Evolutionary conservation across 2,113 vertebrate genomes (phyloP).

Genomic region (Salvelinus alpinus): DNA sequence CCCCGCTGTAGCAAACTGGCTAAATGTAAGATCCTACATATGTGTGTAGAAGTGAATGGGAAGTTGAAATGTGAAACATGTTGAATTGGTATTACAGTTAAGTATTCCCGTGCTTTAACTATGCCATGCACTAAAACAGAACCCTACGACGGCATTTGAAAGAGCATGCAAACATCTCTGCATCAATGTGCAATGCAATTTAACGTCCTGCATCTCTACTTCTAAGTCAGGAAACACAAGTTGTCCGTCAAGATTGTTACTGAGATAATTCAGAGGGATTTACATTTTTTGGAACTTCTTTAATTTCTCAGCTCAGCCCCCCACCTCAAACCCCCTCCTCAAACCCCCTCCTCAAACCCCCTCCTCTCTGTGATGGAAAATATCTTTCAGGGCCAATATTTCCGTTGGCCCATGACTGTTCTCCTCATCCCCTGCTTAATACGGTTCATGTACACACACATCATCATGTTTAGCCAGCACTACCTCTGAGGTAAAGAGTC

Average conservation of each 20-base stretch:
- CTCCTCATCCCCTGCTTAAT: slow-evolving; percentile 36
- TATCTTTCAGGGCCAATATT: slow-evolving; percentile 37
- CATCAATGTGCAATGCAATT: background rate
- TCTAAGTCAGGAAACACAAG: background rate
- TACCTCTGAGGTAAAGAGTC: slow-evolving; percentile 6
- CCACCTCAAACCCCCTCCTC: background rate
- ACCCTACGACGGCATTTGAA: background rate
- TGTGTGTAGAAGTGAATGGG: no score
- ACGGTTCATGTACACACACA: slow-evolving; percentile 17
- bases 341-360: no score
- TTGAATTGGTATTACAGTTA: no score
- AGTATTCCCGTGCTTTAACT: no score
- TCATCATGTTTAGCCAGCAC: slow-evolving; percentile 7
- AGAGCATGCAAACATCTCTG: background rate
- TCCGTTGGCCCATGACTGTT: slow-evolving; percentile 20
- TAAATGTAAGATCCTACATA: background rate
- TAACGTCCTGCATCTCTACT: background rate
- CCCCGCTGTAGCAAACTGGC: no score
- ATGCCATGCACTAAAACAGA: no score
- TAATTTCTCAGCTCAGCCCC: slow-evolving; percentile 16
- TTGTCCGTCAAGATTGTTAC: background rate
- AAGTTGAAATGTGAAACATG: no score
- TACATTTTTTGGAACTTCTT: slow-evolving; percentile 21
- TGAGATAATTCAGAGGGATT: background rate
- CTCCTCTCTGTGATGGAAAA: slow-evolving; percentile 26